Conservation (phyloP, 1,140 invertebrate genomes). For the Sitobion miscanthi region DNA sequence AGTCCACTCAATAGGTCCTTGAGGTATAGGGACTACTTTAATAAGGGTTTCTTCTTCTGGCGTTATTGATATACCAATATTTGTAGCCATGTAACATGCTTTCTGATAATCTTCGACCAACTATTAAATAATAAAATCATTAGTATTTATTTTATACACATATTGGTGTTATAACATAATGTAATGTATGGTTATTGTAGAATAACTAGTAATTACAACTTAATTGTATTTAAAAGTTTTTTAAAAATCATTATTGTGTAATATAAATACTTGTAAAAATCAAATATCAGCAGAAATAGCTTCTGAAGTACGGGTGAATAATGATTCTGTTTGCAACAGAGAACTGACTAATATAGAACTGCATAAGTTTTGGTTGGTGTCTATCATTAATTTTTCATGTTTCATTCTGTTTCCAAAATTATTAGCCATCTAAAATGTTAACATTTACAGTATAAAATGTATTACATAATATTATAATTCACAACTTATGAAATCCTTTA, state of each 20-base stretch:
- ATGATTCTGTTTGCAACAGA: slow-evolving; percentile 74
- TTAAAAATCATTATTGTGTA: not conserved
- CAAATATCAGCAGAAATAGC: slow-evolving; percentile 70
- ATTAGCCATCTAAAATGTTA: slow-evolving; percentile 63
- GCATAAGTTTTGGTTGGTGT: slow-evolving; percentile 66
- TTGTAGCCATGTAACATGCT: slow-evolving; percentile 68
- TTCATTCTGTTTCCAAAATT: slow-evolving; percentile 69
- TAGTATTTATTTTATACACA: not conserved
- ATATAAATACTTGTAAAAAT: slow-evolving; percentile 64
- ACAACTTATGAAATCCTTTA: not conserved
- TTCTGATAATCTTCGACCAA: slow-evolving; percentile 72
- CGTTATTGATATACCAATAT: slow-evolving; percentile 69
- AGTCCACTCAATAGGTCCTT: slow-evolving; percentile 61
- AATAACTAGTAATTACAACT: not conserved
- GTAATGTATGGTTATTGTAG: not conserved
- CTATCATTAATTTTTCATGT: slow-evolving; percentile 65
- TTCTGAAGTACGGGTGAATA: slow-evolving; percentile 72
- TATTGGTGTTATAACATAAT: not conserved
- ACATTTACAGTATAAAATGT: not conserved
- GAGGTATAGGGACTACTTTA: slow-evolving; percentile 69
- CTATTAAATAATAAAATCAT: slow-evolving; percentile 59
- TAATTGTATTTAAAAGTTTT: not conserved
- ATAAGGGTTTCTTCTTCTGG: slow-evolving; percentile 80
- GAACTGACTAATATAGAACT: slow-evolving; percentile 69
- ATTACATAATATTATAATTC: not conserved